Conservation (phyloP, 1,140 invertebrate species). For the Drosophila mojavensis region DNA sequence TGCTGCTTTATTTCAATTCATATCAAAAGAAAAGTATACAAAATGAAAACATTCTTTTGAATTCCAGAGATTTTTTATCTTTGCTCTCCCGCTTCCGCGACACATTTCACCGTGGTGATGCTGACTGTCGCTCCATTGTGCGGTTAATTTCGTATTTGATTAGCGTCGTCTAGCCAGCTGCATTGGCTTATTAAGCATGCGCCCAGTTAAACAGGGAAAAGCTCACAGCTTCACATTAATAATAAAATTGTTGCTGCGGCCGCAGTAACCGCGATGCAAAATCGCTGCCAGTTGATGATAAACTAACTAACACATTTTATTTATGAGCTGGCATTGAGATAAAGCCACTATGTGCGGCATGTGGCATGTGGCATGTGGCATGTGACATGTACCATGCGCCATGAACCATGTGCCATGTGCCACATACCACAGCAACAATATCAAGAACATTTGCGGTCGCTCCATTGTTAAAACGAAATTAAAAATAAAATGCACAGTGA, state of each 20-base stretch:
- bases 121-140: too few relatives aligned
- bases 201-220: neutral
- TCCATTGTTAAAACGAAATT: too few relatives aligned
- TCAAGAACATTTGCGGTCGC: too few relatives aligned
- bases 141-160: constrained; percentile 60
- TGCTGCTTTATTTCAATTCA: constrained; percentile 56
- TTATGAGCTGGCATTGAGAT: constrained; percentile 46
- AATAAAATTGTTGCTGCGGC: constrained; percentile 39
- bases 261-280: constrained; percentile 54
- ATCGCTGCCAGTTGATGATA: constrained; percentile 59
- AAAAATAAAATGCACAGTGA: too few relatives aligned
- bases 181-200: constrained; percentile 55
- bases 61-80: constrained; percentile 42
- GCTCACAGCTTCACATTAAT: constrained; percentile 56
- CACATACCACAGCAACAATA: constrained; percentile 8
- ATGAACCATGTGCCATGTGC: constrained; percentile 30
- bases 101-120: too few relatives aligned
- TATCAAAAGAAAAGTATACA: constrained; percentile 14
- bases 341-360: constrained; percentile 18
- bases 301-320: constrained; percentile 74
- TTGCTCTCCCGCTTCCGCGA: neutral
- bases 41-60: constrained; percentile 55
- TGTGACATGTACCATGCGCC: constrained; percentile 27
- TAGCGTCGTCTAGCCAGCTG: constrained; percentile 36
- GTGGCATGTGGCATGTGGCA: constrained; percentile 35